Base-by-base conservation (phyloP, 2,888 invertebrate species). In the Epirrita christyi region DNA sequence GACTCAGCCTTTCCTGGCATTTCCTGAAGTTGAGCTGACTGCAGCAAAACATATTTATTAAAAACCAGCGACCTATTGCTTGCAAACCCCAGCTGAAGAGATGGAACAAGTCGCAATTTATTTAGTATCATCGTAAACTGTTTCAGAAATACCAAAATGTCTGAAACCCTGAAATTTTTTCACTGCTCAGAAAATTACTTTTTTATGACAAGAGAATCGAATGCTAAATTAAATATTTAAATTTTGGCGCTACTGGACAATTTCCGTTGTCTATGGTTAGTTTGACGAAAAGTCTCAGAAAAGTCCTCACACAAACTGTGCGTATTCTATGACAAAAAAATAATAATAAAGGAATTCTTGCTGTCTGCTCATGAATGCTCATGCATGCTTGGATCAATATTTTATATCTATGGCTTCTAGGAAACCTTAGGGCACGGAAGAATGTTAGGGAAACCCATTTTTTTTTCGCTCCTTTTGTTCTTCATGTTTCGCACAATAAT, bases 21-120 rank as follows among this genome's bases (percentile, higher is more conserved):
- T 62, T 78, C 76, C 42, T 76, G 67, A 54, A 71, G 61, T 59
- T 79, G 79, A 7, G 71, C 58, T 11, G 72, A 71, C 60, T 80
- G 80, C 55, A 70, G 57, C 11, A 68, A 58, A 44, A 59, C 46
- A 43, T 48, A 46, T 55, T 64, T 67, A 48, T 68, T 63, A 55
- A 69, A 64, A 34, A 60, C 50, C 36, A 72, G 73, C 50, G 67
- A 70, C 64, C 75, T 75, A 51, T 58, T 66, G 47, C 59, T 66
- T 34, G 63, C 42, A 62, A 73, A 63, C 37, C 70, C 61, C 32
- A 68, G 51, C 64, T 66, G 67, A 61, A 71, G 59, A 37, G 65
- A 66, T 61, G 70, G 66, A 51, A 72, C 61, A 59, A 63, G 61
- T 62, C 76, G 73, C 55, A 81, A 63, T 63, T 74, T 77, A 76